A percentile compares a stretch with the other conserved stretches of the same genome.
Evolutionary conservation across 1,140 invertebrate species (phyloP).

Genomic region (Stratiolaelaps scimitus): DNA sequence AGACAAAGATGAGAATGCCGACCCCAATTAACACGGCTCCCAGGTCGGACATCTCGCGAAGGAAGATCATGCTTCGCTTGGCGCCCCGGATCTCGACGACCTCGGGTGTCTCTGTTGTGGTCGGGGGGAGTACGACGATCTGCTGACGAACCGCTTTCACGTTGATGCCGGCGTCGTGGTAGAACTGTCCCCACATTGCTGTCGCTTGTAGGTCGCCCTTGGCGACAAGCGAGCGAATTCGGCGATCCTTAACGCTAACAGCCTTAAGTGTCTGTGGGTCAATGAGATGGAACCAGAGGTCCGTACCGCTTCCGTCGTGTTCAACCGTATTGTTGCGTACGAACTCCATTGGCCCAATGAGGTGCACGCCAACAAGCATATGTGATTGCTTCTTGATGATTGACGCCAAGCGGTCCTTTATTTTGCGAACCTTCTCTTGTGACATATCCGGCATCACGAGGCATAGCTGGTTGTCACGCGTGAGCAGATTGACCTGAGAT

Average conservation of each 20-base stretch:
- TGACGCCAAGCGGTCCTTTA: conserved; percentile 51
- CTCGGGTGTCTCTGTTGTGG: conserved; percentile 27
- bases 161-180: conserved; percentile 53
- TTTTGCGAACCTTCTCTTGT: conserved; percentile 54
- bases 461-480: conserved; percentile 57
- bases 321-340: conserved; percentile 49
- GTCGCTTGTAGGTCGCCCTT: conserved; percentile 48
- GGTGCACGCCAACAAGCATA: conserved; percentile 61
- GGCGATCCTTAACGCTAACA: conserved; percentile 54
- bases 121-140: conserved; percentile 28
- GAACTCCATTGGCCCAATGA: conserved; percentile 56
- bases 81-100: conserved; percentile 24
- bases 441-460: conserved; percentile 59
- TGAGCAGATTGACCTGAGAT: conserved; percentile 51
- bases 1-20: conserved; percentile 67
- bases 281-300: conserved; percentile 71
- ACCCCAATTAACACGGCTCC: conserved; percentile 70
- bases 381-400: conserved; percentile 59
- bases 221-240: conserved; percentile 52
- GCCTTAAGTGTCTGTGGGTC: conserved; percentile 64
- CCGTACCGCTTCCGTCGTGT: conserved; percentile 58
- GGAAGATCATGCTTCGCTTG: conserved; percentile 23
- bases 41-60: conserved; percentile 39
- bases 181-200: conserved; percentile 43
- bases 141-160: conserved; percentile 49